Evolutionary conservation across 2,888 invertebrate species (phyloP).

Genomic region (Chalcosyrphus nemorum): DNA sequence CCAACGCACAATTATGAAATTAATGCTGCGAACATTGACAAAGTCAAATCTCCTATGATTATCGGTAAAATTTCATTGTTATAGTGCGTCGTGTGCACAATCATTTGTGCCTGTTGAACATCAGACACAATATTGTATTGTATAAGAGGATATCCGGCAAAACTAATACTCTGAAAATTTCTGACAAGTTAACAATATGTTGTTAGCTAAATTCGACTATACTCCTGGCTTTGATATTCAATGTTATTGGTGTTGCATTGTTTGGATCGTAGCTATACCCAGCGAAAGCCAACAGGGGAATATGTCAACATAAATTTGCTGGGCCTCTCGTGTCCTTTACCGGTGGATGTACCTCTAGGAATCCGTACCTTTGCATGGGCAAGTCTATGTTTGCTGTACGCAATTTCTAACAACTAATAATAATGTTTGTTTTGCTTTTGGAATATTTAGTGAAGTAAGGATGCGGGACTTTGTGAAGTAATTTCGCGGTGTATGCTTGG

Average conservation of each 20-base stretch:
- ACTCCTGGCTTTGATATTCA: not conserved
- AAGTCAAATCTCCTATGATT: conserved; percentile 49
- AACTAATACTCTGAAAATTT: conserved; percentile 54
- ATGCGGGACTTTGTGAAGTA: not conserved
- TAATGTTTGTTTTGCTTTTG: not conserved
- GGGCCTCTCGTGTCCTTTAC: not conserved
- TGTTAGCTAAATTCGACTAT: conserved; percentile 5
- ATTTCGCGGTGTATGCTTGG: not conserved
- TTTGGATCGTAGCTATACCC: conserved; percentile 7
- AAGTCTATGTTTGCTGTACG: not conserved
- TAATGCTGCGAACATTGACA: conserved; percentile 30
- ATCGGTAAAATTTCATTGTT: conserved; percentile 37
- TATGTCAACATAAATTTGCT: conserved; percentile 58
- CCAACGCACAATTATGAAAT: conserved; percentile 49
- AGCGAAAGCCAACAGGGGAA: conserved; percentile 37
- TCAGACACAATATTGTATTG: conserved; percentile 40
- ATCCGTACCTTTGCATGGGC: not conserved
- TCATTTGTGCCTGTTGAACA: conserved; percentile 63
- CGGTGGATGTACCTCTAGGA: not conserved
- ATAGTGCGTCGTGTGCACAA: conserved; percentile 15
- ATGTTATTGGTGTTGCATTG: conserved; percentile 36
- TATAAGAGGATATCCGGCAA: conserved; percentile 47
- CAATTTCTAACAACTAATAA: not conserved
- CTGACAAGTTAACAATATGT: conserved; percentile 56
- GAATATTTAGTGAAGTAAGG: not conserved